Evolutionary conservation across 2,797 vertebrate genomes (phyloP), one percentile per base, ranked within the genome.

Genomic region (Anomalospiza imberbis): DNA sequence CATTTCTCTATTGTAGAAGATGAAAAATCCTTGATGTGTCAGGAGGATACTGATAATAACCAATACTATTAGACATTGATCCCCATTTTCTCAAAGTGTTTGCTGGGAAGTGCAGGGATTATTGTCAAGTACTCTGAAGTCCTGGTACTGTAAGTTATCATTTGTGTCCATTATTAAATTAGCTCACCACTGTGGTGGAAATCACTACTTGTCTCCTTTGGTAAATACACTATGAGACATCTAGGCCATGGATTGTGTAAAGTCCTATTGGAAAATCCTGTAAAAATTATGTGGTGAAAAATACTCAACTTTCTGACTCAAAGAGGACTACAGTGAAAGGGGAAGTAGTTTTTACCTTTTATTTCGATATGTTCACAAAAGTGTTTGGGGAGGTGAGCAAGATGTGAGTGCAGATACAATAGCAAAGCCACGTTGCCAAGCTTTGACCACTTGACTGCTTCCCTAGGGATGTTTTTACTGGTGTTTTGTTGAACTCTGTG

Each of bases 381-480:
- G 7, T 21, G n/a, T 66, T 34, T 17, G 62, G 10, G 47, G 34
- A 91, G 28, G 55, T 6, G 13, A 93, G 71, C 57, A 93, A 93
- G 81, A 83, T 22, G n/a, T 45, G 75, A 85, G 89, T 72, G 85
- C 79, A 92, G 82, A 70, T 60, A 80, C 73, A 91, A 85, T n/a
- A 94, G 93, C 80, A 92, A 94, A 94, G 94, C 73, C 71, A 65
- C 91, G 94, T 89, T 97, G 94, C 93, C 96, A 96, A 96, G 85
- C 94, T 93, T 91, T 95, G 60, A 80, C 84, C 89, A 96, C 95
- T 96, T 95, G 95, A 78, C 67, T 82, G 32, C 93, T 94, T 90
- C 97, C 96, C 96, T 60, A 48, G 96, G 92, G 97, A 94, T 93
- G 44, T 75, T 97, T 90, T 96, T 94, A 93, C 94, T 94, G 95